Evolutionary conservation across 2,113 vertebrate genomes (phyloP), one percentile per base, ranked within the genome.

Genomic region (Corvus cornix): DNA sequence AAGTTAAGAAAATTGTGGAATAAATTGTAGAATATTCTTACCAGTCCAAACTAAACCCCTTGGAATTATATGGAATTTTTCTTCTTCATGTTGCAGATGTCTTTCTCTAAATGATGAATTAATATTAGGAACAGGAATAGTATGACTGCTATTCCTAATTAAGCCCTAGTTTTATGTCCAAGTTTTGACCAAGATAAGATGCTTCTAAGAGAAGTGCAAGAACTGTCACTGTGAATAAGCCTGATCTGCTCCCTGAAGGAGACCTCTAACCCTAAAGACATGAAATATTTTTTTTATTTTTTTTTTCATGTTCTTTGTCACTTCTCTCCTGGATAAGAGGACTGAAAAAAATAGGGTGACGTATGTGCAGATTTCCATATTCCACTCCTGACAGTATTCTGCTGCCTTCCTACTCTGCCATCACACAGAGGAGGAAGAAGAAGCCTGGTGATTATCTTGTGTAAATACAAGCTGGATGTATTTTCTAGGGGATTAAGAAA

Each of bases 331-430:
- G 59, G 21, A 28, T 46, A 55, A 72, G 7, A 43, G 6, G 18
- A 41, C 30, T 68, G 66, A 76, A 62, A 88, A 70, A 46, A 56
- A 77, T 4, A 6, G 3, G 3, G 3, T 49, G 17, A 53, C 0
- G 0, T 39, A 52, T 30, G 7, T 1, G 1, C 1, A 0, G 13
- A 63, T 85, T 59, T 85, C 27, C 9, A 31, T 62, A 82, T 48
- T 64, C 24, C 14, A 52, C 7, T 68, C 10, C 39, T 78, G 41
- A 60, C 4, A 23, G 13, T 19, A 28, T 6, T 49, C 11, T 76
- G 24, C 24, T 87, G 16, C 56, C 31, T 84, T 48, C 31, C 46
- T 64, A 14, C 12, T 48, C 20, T 66, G 13, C 11, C 16, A 27
- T 83, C 37, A 83, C 20, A 37, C 5, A 15, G 18, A 83, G 28